phyloP scores from a whole-genome alignment of 2,888 invertebrate species.

The Operophtera brumata region DNA sequence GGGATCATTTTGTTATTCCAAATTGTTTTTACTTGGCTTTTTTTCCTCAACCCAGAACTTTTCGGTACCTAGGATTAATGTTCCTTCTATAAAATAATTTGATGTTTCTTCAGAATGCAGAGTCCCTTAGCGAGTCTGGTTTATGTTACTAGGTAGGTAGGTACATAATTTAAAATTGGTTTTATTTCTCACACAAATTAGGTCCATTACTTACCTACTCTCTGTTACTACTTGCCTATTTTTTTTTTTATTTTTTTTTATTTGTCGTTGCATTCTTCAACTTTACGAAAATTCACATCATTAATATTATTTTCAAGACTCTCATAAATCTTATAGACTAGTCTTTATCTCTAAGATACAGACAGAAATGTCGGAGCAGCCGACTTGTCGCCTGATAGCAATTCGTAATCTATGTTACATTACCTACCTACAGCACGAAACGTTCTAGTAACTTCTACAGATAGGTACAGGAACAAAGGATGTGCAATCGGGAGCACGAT shows the following conservation, averaged over 20 bases:
- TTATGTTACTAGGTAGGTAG: too few relatives aligned
- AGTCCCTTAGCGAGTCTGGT: not conserved
- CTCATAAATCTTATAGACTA: slow-evolving; percentile 30
- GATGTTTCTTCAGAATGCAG: not conserved
- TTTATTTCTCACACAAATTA: not conserved
- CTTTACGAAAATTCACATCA: slow-evolving; percentile 23
- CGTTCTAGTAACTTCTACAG: slow-evolving; percentile 39
- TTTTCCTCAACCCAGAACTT: not conserved
- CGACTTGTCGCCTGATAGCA: slow-evolving; percentile 37
- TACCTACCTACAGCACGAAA: slow-evolving; percentile 33
- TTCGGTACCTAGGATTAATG: too few relatives aligned
- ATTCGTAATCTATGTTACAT: slow-evolving; percentile 33
- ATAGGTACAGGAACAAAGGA: slow-evolving; percentile 27
- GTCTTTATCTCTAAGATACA: slow-evolving; percentile 29
- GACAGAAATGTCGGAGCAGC: slow-evolving; percentile 26
- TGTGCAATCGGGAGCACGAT: not conserved
- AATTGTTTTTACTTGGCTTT: not conserved
- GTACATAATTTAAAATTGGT: not conserved
- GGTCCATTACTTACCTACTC: not conserved
- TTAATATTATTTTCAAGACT: slow-evolving; percentile 14
- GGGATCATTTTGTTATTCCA: not conserved
- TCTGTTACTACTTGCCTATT: slow-evolving; percentile 22
- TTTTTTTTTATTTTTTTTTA: not conserved
- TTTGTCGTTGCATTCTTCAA: not conserved
- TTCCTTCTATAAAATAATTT: too few relatives aligned